Base-by-base conservation (phyloP, 2,888 invertebrate species). In the Celastrina argiolus region DNA sequence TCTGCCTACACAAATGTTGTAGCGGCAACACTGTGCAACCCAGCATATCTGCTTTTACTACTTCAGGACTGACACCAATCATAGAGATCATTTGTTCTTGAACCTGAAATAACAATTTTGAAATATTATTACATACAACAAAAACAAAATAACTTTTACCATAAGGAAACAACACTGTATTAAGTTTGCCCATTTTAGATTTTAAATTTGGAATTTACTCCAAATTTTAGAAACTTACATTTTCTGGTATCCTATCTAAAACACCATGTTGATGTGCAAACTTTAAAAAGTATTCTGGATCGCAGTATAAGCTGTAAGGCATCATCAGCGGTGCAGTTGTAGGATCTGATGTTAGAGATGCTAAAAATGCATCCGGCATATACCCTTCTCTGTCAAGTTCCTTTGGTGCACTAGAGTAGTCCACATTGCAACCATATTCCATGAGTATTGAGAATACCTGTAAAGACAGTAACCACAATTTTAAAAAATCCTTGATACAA, bases 311-410 rank as follows among this genome's bases (percentile, higher is more conserved):
- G 66, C 88, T 89, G 72, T 85, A 87, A 26, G 81, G 84, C 67
- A 90, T 72, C 83, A 91, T 82, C 2, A 80, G 45, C 0, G 80
- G 78, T 51, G 80, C 65, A 2, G 88, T 85, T 42, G 71, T 66
- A 0, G 87, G 84, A 51, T 84, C 81, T 31, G 82, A 75, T 42
- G 81, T 80, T 18, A 91, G 59, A 3, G 90, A 82, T 28, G 86
- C 85, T 22, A 85, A 70, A 63, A 92, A 85, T 10, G 84, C 87
- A 81, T 91, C 91, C 1, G 92, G 88, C 31, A 91, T 75, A 51
- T 75, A 74, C 4, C 73, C 70, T 7, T 73, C 74, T 64, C 70
- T 72, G 59, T 70, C 66, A 26, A 39, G 41, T 59, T 73, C 71
- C 16, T 70, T 58, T 42, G 69, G 51, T 28, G 76, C 70, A 69